A percentile compares a stretch with the other conserved stretches of the same genome.
These are phyloP conservation scores for Peucedramus taeniatus DNA, from an alignment of 2,113 vertebrate genomes.

Conservation along the genomic window DNA sequence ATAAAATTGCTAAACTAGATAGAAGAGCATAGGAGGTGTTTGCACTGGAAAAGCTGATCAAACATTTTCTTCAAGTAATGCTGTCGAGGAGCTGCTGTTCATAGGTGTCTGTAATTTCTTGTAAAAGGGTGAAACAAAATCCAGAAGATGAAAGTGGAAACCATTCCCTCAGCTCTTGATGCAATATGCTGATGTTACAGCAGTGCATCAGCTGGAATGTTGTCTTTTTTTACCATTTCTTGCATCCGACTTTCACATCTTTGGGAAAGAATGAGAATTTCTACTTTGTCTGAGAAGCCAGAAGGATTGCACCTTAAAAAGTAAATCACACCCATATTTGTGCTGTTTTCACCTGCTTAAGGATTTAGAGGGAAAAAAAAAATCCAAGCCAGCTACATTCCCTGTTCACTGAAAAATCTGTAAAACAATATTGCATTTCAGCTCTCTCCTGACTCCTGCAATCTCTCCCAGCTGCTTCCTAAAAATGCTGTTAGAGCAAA, in stretches of 20 bases:
- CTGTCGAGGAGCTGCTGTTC: neutral
- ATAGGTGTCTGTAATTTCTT: neutral
- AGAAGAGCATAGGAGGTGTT: neutral
- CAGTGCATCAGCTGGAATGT: neutral
- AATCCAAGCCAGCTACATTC: neutral
- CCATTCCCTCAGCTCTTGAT: neutral
- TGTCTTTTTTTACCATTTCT: neutral
- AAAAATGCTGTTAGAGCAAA: neutral
- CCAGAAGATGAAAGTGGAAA: neutral
- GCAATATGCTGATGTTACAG: neutral
- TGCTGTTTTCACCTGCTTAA: neutral
- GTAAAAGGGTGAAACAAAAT: neutral
- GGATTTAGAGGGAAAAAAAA: neutral
- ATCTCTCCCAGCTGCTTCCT: neutral
- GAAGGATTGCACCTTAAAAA: neutral
- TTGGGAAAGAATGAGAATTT: neutral
- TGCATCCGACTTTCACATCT: neutral
- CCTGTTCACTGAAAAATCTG: neutral
- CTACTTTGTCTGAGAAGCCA: neutral
- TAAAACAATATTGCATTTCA: constrained; percentile 16
- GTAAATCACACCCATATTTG: neutral
- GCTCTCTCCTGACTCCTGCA: neutral
- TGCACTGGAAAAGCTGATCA: neutral
- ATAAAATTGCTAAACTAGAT: neutral
- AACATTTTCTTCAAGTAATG: neutral